phyloP scores from a whole-genome alignment of 2,797 vertebrate genomes.

The Gambelia wislizenii region DNA sequence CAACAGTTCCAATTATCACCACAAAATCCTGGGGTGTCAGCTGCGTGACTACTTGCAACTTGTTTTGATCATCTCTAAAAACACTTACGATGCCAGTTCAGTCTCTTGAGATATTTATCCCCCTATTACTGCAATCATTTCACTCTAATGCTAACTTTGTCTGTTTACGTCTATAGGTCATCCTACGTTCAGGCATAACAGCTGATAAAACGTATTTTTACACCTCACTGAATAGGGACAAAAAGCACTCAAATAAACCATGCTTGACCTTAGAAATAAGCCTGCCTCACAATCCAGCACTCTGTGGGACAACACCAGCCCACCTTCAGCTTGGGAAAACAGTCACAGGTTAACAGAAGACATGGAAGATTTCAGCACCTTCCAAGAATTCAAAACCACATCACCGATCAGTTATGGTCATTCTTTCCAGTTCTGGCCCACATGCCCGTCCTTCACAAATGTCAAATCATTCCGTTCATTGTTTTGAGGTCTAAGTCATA shows the following conservation, averaged over 20 bases:
- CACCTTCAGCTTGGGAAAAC: neutral
- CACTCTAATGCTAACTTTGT: neutral
- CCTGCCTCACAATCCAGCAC: neutral
- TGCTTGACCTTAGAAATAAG: neutral
- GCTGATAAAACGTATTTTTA: neutral
- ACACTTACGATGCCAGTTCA: neutral
- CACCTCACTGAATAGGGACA: neutral
- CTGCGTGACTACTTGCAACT: neutral
- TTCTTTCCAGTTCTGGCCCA: neutral
- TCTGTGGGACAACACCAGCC: neutral
- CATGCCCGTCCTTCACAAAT: neutral
- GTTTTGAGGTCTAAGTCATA: neutral
- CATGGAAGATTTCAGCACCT: neutral
- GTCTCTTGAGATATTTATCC: neutral
- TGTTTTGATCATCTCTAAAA: neutral
- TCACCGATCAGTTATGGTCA: neutral
- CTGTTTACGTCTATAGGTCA: neutral
- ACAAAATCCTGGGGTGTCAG: neutral
- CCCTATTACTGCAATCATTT: neutral
- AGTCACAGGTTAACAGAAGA: neutral
- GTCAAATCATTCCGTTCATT: neutral
- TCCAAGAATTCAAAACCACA: neutral
- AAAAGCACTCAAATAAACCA: neutral
- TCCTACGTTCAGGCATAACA: neutral
- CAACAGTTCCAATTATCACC: neutral